Base-by-base conservation (phyloP, 2,113 vertebrate genomes). In the Spea bombifrons region DNA sequence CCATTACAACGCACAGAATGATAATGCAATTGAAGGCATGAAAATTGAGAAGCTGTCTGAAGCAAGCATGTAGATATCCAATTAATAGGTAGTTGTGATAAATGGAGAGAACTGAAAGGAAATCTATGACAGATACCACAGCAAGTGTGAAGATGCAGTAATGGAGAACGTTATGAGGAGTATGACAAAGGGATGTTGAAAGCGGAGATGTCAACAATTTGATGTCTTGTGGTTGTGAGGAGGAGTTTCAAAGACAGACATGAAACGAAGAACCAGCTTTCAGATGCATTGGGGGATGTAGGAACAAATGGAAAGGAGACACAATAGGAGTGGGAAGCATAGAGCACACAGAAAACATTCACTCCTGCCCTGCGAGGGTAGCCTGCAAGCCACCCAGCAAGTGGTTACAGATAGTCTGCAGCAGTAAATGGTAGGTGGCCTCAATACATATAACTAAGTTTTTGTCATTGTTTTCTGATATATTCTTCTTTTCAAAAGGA, bases 91-190 rank as follows among this genome's bases (percentile, higher is more conserved):
- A 66, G 65, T 66, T 75, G 73, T 66, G 83, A 74, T 85, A 76
- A 82, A 83, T 80, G 82, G 85, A 87, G 86, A 85, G 83, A 80
- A 85, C 75, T 79, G 81, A 76, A 52, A 75, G 50, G 73, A 52
- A 66, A 66, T 55, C 43, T 59, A 66, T 66, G 63, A 75, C 64
- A 46, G 73, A 17, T 75, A 75, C 66, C 73, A 75, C 45, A 55
- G 48, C 10, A 0, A 10, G 17, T 53, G 49, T 57, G 55, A 57
- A 13, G 55, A 57, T 57, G 55, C 53, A 66, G 48, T 66, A 53
- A 75, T 52, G 4, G 52, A 3, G 47, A 5, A 50, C 57, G 1
- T n/a, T 46, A 65, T 48, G 13, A 46, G 64, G 59, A 74, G 15
- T 44, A 15, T 43, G 15, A 66, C 63, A 66, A 66, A 66, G 7